Percentiles rank a stretch among this genome's conserved stretches.
phyloP scores from a whole-genome alignment of 2,888 invertebrate genomes.

The Pteria penguin region DNA sequence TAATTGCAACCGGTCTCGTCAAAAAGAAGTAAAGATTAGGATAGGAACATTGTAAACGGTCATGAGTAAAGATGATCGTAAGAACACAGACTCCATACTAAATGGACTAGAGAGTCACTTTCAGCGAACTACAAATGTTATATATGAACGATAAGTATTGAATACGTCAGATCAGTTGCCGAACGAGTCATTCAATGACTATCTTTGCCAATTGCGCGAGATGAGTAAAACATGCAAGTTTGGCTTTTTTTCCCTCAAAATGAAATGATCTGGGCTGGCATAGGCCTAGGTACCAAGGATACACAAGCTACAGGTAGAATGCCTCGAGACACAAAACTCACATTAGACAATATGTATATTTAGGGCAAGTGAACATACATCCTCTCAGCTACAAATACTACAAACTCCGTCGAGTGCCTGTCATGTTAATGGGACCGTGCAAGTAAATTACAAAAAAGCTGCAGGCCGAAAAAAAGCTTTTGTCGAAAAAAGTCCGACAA shows the following conservation, averaged over 20 bases:
- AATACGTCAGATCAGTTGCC: constrained; percentile 4
- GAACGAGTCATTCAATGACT: not conserved
- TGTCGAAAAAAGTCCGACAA: no score
- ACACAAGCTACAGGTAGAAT: constrained; percentile 3
- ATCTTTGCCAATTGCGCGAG: not conserved
- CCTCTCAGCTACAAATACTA: no score
- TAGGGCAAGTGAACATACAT: no score
- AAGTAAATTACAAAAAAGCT: no score
- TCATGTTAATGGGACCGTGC: no score
- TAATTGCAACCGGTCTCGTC: constrained; percentile 3
- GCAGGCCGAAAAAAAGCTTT: no score
- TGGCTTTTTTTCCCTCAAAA: not conserved
- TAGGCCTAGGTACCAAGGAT: no score
- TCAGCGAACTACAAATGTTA: constrained; percentile 1
- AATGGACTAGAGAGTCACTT: constrained; percentile 6
- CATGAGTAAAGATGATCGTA: not conserved
- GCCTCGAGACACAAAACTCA: constrained; percentile 7
- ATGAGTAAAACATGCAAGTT: constrained; percentile 13
- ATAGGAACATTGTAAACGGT: not conserved
- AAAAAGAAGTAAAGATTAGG: not conserved
- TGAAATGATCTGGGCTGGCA: constrained; percentile 9
- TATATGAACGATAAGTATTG: constrained; percentile 8
- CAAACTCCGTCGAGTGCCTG: no score
- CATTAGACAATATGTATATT: constrained; percentile 7
- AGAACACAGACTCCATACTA: not conserved